Base-by-base conservation (phyloP, 2,888 invertebrate genomes). In the Aricia artaxerxes region DNA sequence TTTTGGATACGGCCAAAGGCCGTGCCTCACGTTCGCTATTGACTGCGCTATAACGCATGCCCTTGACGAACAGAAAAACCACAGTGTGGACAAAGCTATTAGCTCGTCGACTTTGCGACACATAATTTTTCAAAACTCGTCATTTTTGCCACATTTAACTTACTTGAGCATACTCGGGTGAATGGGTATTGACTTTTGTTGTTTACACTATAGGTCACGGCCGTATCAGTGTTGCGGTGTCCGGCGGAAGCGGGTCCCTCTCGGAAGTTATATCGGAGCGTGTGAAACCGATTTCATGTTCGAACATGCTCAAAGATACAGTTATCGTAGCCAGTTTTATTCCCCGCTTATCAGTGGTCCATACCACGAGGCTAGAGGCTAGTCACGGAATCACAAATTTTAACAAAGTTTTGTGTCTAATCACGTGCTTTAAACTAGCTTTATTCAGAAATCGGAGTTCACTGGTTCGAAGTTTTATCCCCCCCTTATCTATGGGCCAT, bases 181-280 rank as follows among this genome's bases (percentile, higher is more conserved):
- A 69, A 64, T 64, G 64, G 31, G 35, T 69, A 69, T 69, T 24
- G 24, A 24, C 24, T 24, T 24, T 24, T 69, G 69, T 69, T 69
- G 69, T 69, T 38, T 69, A 69, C 69, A 38, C 35, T 69, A 77
- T 83, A 80, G 82, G 82, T 83, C 82, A 82, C 80, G 81, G 80
- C 81, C 81, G 80, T 83, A 82, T 82, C 81, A 81, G 81, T 80
- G 81, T 80, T 88, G 91, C 88, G 92, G 89, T 92, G 91, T 92
- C 92, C 93, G 92, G 87, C 91, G 93, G 93, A 93, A 89, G 89
- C 84, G 89, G 86, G 85, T 84, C 86, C 85, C 87, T 87, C 89
- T 90, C 89, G 90, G 91, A 90, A 89, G 87, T 84, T 84, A 82
- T 87, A 88, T 88, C 87, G 83, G 84, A 87, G 86, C 91, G 91